phyloP scores from a whole-genome alignment of 2,888 invertebrate genomes.

The Stenodera caucasica region DNA sequence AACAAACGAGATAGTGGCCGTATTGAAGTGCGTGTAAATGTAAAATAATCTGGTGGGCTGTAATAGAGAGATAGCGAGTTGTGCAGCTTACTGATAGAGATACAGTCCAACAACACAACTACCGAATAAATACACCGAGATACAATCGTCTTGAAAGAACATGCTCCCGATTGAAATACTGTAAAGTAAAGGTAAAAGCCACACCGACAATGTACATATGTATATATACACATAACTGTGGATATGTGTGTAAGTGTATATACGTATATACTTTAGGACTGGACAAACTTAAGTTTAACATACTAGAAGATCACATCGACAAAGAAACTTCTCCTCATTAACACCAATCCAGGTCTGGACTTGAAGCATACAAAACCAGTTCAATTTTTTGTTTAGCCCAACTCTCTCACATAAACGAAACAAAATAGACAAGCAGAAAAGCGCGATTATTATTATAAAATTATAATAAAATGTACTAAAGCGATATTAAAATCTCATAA shows the following conservation, averaged over 20 bases:
- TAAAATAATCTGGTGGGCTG: slow-evolving; percentile 54
- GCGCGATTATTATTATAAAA: not conserved
- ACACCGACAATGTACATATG: slow-evolving; percentile 40
- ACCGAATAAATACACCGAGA: slow-evolving; percentile 56
- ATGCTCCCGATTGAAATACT: slow-evolving; percentile 54
- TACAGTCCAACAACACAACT: slow-evolving; percentile 52
- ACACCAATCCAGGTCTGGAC: not conserved
- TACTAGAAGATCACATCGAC: not conserved
- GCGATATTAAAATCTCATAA: not conserved
- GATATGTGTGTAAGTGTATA: not conserved
- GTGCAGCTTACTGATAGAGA: slow-evolving; percentile 51
- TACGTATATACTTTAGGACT: not conserved
- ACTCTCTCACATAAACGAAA: not conserved
- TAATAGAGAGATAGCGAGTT: slow-evolving; percentile 54
- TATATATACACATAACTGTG: not conserved
- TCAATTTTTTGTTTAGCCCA: not conserved
- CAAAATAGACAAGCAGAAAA: not conserved
- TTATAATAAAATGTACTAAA: not conserved
- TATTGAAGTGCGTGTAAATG: slow-evolving; percentile 54
- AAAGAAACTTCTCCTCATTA: slow-evolving; percentile 6
- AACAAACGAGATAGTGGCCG: slow-evolving; percentile 21
- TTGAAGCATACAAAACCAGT: not conserved
- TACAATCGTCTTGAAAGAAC: slow-evolving; percentile 53
- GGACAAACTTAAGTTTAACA: slow-evolving; percentile 1
- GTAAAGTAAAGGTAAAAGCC: slow-evolving; percentile 23